Base-by-base conservation (phyloP, 2,888 invertebrate genomes). In the Noctua pronuba region DNA sequence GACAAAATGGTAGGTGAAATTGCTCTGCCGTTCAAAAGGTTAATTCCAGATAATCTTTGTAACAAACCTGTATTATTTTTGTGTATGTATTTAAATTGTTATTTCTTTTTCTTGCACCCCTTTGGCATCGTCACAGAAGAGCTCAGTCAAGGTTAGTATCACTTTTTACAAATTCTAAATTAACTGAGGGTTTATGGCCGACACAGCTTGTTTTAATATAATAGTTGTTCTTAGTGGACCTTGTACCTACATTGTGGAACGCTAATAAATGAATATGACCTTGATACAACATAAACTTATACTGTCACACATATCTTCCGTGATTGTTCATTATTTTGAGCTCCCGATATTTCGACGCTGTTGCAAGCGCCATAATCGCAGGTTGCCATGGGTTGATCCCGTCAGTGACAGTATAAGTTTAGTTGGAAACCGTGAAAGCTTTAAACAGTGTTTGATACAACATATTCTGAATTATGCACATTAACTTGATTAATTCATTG, bases 131-230 rank as follows among this genome's bases (percentile, higher is more conserved):
- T 71, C 75, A 81, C 75, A 85, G 86, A 88, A 78, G 86, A 87
- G 87, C 83, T 75, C 88, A 62, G 85, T 91, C 24, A 91, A 91
- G 91, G 91, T 91, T 68, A 84, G 91, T 89, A 41, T 64, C 18
- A 24, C 6, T 35, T 68, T 49, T 60, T 52, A 28, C 13, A 52
- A 65, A 18, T 41, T 21, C 16, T 21, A 38, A 35, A 73, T 60
- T 75, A 72, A 66, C 58, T 28, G 16, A n/a, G 8, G 10, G 38
- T n/a, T 65, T 62, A 3, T 66, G 21, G 64, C 35, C 65, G 72
- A 73, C 44, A 24, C n/a, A n/a, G 10, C 24, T n/a, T 55, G n/a
- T 55, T 11, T 55, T 52, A 52, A 24, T n/a, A 52, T 2, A 16
- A 28, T 13, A 11, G 1, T 41, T 41, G 1, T 41, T 41, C 10